A percentile compares a stretch with the other conserved stretches of the same genome.
Conservation (phyloP, 2,797 vertebrate genomes). For the Sebastes cheni region DNA sequence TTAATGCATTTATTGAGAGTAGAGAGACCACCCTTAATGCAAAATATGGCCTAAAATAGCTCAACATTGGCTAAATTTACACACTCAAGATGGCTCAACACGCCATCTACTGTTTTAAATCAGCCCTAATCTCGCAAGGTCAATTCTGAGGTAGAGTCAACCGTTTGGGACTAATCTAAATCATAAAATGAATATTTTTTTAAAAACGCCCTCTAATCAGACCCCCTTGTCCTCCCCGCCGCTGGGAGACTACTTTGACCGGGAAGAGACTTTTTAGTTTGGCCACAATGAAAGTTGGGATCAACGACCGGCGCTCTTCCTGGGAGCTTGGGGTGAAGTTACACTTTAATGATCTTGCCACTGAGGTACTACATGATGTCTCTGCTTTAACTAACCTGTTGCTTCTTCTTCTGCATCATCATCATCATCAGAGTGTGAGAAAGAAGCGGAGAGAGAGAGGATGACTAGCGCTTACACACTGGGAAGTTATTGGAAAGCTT, state of each 20-base stretch:
- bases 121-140: too few relatives aligned
- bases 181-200: too few relatives aligned
- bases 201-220: too few relatives aligned
- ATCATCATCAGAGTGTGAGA: background rate
- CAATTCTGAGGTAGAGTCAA: too few relatives aligned
- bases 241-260: background rate
- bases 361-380: background rate
- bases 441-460: background rate
- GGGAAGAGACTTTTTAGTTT: background rate
- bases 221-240: too few relatives aligned
- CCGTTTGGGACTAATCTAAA: background rate
- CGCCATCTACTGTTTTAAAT: too few relatives aligned
- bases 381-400: background rate
- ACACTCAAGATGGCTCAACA: background rate
- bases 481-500: slow-evolving; percentile 3
- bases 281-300: too few relatives aligned
- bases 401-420: background rate
- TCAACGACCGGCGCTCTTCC: too few relatives aligned
- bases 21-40: background rate
- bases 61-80: background rate
- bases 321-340: background rate
- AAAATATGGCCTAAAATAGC: background rate
- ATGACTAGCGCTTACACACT: background rate
- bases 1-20: background rate
- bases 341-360: background rate